These are phyloP conservation scores for Dasypus novemcinctus DNA, from an alignment of 2,113 vertebrate genomes.

Conservation along the genomic window DNA sequence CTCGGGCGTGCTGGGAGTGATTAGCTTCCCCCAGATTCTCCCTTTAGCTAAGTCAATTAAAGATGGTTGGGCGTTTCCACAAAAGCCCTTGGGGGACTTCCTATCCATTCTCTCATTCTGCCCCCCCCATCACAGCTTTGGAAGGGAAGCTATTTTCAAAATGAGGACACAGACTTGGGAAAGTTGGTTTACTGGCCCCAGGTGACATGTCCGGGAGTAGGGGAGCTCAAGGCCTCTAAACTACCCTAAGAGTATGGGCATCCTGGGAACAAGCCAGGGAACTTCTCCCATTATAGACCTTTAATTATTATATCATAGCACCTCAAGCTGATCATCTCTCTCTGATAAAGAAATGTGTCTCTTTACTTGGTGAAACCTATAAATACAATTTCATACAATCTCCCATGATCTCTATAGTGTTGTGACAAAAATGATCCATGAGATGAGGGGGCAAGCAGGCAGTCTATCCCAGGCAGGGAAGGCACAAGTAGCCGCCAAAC, in stretches of 20 bases:
- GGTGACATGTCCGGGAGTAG: not conserved
- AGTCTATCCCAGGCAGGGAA: not conserved
- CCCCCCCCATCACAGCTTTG: not conserved
- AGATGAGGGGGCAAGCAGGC: not conserved
- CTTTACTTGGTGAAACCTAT: slow-evolving; percentile 30
- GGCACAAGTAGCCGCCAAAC: not conserved
- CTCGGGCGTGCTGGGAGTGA: not conserved
- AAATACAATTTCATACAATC: slow-evolving; percentile 15
- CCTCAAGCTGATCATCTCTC: not conserved
- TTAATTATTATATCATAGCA: not conserved
- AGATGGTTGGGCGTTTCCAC: not conserved
- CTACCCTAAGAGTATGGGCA: not conserved
- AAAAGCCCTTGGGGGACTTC: not conserved
- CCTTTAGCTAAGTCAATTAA: not conserved
- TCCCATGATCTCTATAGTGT: not conserved
- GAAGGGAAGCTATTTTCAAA: slow-evolving; percentile 49
- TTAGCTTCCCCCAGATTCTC: not conserved
- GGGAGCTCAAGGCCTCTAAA: not conserved
- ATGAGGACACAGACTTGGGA: slow-evolving; percentile 33
- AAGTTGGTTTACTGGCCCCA: not conserved
- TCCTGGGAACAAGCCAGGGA: not conserved
- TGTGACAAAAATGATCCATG: not conserved
- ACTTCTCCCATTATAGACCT: not conserved
- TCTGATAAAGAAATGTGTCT: slow-evolving; percentile 2
- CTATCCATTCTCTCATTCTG: slow-evolving; percentile 31